Evolutionary conservation across 2,797 vertebrate genomes (phyloP).

Genomic region (Peromyscus eremicus): DNA sequence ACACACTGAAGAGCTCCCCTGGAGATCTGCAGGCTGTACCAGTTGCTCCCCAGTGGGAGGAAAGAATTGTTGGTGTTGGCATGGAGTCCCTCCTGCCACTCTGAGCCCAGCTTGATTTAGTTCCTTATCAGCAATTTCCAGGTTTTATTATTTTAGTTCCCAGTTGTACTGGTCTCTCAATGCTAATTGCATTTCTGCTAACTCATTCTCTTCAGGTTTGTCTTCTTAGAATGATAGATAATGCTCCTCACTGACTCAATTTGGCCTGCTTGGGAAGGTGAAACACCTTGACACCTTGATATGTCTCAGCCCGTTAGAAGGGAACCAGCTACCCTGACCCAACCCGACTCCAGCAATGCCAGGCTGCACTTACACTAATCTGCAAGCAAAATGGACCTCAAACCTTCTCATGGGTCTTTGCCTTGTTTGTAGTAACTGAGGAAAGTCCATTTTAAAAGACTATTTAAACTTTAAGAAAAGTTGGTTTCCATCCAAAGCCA

Average conservation of each 20-base stretch:
- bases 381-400: background rate
- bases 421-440: background rate
- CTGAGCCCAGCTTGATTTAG: conserved; percentile 8
- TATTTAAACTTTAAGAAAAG: background rate
- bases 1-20: background rate
- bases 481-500: background rate
- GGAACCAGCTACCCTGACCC: no score
- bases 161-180: background rate
- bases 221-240: background rate
- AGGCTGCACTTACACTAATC: background rate
- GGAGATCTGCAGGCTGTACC: background rate
- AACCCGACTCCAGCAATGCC: background rate
- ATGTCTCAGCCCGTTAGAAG: background rate
- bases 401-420: background rate
- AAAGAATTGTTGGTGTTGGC: background rate
- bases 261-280: background rate
- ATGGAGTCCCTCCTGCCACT: background rate
- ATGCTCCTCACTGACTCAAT: background rate
- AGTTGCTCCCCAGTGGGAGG: background rate
- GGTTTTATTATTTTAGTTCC: conserved; percentile 19
- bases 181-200: conserved; percentile 50
- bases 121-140: conserved; percentile 27
- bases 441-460: background rate
- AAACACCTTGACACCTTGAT: no score
- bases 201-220: background rate